Conservation (phyloP, 2,113 vertebrate genomes). For the Grus americana region DNA sequence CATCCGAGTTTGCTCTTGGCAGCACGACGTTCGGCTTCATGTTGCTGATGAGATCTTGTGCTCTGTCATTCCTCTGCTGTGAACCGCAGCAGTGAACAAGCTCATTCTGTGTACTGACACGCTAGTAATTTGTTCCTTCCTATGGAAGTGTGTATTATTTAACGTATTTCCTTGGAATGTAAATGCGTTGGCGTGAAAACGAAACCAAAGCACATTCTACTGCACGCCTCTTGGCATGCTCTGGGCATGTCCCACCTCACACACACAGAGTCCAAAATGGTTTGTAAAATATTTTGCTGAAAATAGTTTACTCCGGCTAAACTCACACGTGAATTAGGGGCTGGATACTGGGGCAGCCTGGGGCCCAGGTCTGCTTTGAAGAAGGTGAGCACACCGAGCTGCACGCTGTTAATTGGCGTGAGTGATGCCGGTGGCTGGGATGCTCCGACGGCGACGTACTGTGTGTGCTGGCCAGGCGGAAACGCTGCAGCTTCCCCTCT, state of each 20-base stretch:
- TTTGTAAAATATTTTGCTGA: background rate
- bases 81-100: background rate
- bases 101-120: background rate
- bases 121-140: background rate
- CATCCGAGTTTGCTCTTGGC: background rate
- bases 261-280: rapidly evolving
- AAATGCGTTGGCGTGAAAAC: background rate
- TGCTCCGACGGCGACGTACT: rapidly evolving
- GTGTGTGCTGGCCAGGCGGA: background rate
- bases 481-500: background rate
- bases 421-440: rapidly evolving
- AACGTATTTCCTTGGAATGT: rapidly evolving
- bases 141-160: background rate
- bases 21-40: rapidly evolving
- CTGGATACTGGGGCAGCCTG: background rate
- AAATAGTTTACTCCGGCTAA: background rate
- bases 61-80: background rate
- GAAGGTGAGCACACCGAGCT: rapidly evolving
- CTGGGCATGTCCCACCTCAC: background rate
- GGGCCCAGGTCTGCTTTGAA: background rate
- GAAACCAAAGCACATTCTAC: background rate
- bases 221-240: rapidly evolving
- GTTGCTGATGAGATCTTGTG: background rate
- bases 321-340: rapidly evolving
- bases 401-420: rapidly evolving